phyloP scores from a whole-genome alignment of 2,113 vertebrate species.

The Brachyhypopomus gauderio region DNA sequence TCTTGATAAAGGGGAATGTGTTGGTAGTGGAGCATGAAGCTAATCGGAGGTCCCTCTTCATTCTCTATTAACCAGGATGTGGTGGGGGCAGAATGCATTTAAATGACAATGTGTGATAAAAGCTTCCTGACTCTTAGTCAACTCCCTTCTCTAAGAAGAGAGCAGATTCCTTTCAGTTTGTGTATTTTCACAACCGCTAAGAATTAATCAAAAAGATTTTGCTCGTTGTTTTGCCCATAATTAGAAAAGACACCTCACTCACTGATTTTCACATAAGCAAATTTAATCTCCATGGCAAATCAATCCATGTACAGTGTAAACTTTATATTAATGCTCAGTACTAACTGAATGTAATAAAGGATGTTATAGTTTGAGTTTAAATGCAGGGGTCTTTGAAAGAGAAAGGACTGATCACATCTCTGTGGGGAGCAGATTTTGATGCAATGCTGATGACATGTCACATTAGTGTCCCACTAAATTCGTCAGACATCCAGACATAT shows the following conservation, averaged over 20 bases:
- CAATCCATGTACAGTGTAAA: background rate
- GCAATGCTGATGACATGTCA: conserved; percentile 7
- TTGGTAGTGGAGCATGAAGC: conserved; percentile 59
- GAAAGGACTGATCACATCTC: conserved; percentile 7
- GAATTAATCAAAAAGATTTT: conserved; percentile 30
- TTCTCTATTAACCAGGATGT: conserved; percentile 53
- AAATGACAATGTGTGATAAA: conserved; percentile 45
- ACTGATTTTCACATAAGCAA: conserved; percentile 10
- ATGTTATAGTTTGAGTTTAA: conserved; percentile 18
- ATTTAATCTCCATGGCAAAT: conserved; percentile 16
- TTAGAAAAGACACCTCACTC: conserved; percentile 26
- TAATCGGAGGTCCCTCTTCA: conserved; percentile 53
- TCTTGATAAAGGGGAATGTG: conserved; percentile 59
- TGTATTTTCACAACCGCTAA: conserved; percentile 18
- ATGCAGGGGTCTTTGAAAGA: conserved; percentile 4
- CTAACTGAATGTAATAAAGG: conserved; percentile 19
- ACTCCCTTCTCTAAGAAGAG: conserved; percentile 25
- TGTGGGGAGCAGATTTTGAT: conserved; percentile 11
- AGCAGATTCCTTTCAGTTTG: conserved; percentile 40
- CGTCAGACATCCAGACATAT: conserved; percentile 26
- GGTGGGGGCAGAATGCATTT: conserved; percentile 45
- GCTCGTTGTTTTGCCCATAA: conserved; percentile 21
- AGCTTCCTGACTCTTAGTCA: conserved; percentile 39
- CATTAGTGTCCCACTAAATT: conserved; percentile 24
- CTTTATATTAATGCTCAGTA: conserved; percentile 28